Base-by-base conservation (phyloP, 2,113 vertebrate genomes). In the Coregonus clupeaformis region DNA sequence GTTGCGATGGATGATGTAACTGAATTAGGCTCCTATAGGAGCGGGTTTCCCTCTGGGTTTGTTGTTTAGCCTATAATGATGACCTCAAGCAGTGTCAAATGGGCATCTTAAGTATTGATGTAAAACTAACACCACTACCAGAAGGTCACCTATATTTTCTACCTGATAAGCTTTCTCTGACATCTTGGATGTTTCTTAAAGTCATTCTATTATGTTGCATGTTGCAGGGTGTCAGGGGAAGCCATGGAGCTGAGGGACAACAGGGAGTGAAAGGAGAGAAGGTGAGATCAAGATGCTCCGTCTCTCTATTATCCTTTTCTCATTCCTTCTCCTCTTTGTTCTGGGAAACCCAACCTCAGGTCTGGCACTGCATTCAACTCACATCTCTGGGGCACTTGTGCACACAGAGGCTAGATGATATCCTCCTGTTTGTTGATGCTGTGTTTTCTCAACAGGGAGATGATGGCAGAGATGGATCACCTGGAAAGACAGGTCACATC, bases 211-310 rank as follows among this genome's bases (percentile, higher is more conserved):
- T 24, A 11, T 47, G 22, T 59, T 76, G 55, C 76, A 36, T 47
- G 22, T 59, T 74, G 55, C 77, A 97, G 96, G 95, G 95, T 11
- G 49, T 47, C 7, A 78, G 45, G 6, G 95, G 96, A 72, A 83
- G 64, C 67, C 81, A 73, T 0, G 96, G 96, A 18, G 80, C 83
- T 5, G 91, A 91, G 81, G 96, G 95, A 30, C 86, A 85, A 68
- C 88, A 82, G 27, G 95, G 94, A 22, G 1, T 1, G 7, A 93
- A 93, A 84, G 96, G 96, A 85, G 92, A 94, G 9, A 95, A 95
- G 94, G 96, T 96, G 88, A 89, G 65, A 63, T 60, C 57, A 22
- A 13, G 13, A 24, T 60, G 13, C 57, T 60, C 57, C 13, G 5
- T 30, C 64, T 66, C 29, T 32, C 29, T 18, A 20, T 30, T 30